Base-by-base conservation (phyloP, 2,888 invertebrate genomes). In the Caenorhabditis doughertyi region DNA sequence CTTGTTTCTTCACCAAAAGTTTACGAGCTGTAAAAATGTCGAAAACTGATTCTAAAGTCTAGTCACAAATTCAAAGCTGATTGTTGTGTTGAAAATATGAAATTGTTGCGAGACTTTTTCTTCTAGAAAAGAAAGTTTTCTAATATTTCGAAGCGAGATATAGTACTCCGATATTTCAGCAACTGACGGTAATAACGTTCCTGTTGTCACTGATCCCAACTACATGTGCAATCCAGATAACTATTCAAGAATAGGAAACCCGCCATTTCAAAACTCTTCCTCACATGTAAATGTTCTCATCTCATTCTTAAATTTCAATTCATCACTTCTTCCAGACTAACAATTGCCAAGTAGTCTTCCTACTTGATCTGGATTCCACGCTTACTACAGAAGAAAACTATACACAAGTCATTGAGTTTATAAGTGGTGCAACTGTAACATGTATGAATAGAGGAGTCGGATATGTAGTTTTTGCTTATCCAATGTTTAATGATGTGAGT, bases 361-460 rank as follows among this genome's bases (percentile, higher is more conserved):
- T 87, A 5, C 72, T 87, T 2, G 87, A 87, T 47, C 81, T 87
- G 21, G 85, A 84, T 68, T 47, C 74, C 29, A 79, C 73, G 8
- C 44, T 80, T 21, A 85, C 85, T 18, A 80, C 82, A 1, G 58
- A 68, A 62, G 76, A 77, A 27, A 83, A 83, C 55, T 85, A 83
- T 64, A 79, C 72, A 11, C 79, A 80, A 47, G 73, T 85, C 13
- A 51, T 84, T 9, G 64, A 76, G 47, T 85, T 85, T 39, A 82
- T 84, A 47, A 80, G 79, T 25, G 84, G 73, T 44, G 58, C 73
- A 13, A 84, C 70, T 25, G 44, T 35, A n/a, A 79, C 72, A 16
- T 86, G 87, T 58, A 83, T 85, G 84, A 60, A 74, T 47, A 35
- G 73, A 42, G 86, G 86, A 11, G 65, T 87, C 35, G 87, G 87